Evolutionary conservation across 2,113 vertebrate species (phyloP).

Genomic region (Podilymbus podiceps): DNA sequence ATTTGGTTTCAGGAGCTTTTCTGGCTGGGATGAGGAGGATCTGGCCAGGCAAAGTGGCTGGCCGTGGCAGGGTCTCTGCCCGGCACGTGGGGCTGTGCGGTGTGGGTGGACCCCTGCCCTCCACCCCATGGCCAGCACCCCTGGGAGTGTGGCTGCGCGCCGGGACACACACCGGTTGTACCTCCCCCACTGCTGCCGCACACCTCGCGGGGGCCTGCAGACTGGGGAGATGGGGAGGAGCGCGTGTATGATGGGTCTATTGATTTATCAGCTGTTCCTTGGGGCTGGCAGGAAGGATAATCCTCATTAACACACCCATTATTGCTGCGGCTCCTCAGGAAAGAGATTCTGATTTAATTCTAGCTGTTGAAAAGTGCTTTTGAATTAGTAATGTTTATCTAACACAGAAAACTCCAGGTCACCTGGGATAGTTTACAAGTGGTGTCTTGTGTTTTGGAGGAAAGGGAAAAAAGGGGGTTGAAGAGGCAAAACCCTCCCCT

Average conservation of each 20-base stretch:
- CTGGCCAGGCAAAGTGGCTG: background rate
- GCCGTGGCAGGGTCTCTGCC: background rate
- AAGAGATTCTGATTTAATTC: background rate
- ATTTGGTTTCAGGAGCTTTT: fast-evolving
- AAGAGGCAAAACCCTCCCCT: background rate
- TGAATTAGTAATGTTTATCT: slow-evolving; percentile 18
- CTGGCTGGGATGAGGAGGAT: background rate
- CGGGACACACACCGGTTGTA: background rate
- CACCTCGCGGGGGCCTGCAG: fast-evolving
- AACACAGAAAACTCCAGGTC: background rate
- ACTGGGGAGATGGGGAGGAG: background rate
- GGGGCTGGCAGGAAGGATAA: slow-evolving; percentile 23
- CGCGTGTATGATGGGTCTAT: background rate
- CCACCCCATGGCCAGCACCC: background rate
- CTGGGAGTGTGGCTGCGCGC: fast-evolving
- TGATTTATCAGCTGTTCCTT: slow-evolving; percentile 13
- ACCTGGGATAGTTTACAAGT: background rate
- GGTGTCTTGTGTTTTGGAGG: background rate
- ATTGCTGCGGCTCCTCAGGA: background rate
- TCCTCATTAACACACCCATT: slow-evolving; percentile 31
- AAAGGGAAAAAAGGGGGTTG: background rate
- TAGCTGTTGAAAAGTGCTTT: slow-evolving; percentile 22
- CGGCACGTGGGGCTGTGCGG: fast-evolving
- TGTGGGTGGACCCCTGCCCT: background rate
- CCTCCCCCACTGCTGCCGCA: fast-evolving